phyloP scores from a whole-genome alignment of 2,888 invertebrate species.

The Ptychoptera albimana region DNA sequence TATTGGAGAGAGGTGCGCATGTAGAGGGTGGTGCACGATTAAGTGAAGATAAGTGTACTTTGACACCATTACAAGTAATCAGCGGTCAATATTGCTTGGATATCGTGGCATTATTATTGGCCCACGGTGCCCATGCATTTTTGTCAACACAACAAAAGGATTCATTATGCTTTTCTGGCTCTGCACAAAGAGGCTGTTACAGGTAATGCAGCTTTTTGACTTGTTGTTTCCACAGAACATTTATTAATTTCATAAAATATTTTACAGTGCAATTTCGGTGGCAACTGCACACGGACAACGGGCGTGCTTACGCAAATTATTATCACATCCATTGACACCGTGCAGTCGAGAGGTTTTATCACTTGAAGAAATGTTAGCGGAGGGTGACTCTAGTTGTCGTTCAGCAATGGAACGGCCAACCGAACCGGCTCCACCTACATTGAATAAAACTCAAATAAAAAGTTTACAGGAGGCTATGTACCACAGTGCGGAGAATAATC shows the following conservation, averaged over 20 bases:
- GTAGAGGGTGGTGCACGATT: constrained; percentile 74
- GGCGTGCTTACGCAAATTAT: constrained; percentile 55
- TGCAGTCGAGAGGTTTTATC: constrained; percentile 62
- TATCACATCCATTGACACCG: constrained; percentile 54
- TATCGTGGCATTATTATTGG: constrained; percentile 60
- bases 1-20: constrained; percentile 64
- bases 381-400: constrained; percentile 41
- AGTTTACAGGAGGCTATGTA: constrained; percentile 88
- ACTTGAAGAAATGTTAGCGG: constrained; percentile 78
- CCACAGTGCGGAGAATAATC: constrained; percentile 82
- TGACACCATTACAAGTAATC: constrained; percentile 78
- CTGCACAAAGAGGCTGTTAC: constrained; percentile 74
- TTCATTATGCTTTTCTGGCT: constrained; percentile 69
- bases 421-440: constrained; percentile 26
- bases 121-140: constrained; percentile 79
- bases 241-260: no score
- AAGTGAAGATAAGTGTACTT: constrained; percentile 70
- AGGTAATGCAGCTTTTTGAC: no score
- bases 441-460: constrained; percentile 70
- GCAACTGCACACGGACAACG: constrained; percentile 81
- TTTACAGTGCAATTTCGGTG: constrained; percentile 62
- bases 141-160: constrained; percentile 71
- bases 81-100: constrained; percentile 68
- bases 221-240: no score
- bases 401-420: constrained; percentile 22